These are phyloP conservation scores for Caenorhabditis sinica DNA, from an alignment of 2,888 invertebrate genomes.

Conservation along the genomic window DNA sequence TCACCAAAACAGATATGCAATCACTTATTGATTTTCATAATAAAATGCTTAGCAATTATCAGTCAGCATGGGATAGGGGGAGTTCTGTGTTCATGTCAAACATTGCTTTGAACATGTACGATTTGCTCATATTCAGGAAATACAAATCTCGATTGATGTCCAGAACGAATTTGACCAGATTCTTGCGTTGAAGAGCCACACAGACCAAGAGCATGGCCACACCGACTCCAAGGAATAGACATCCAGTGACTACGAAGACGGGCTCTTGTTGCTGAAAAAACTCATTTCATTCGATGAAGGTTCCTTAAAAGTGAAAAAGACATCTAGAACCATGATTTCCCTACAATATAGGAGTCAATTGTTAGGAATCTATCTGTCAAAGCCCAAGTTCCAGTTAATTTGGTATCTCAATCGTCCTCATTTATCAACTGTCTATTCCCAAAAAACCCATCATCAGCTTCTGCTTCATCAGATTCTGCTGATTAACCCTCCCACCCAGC, in stretches of 20 bases:
- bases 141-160: conserved; percentile 81
- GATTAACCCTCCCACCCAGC: conserved; percentile 8
- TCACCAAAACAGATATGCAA: conserved; percentile 37
- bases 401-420: neutral
- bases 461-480: neutral
- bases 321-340: neutral
- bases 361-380: too few species aligned
- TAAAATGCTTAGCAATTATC: neutral
- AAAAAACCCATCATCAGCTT: conserved; percentile 1
- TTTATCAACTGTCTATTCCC: neutral
- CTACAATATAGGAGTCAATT: too few species aligned
- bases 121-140: conserved; percentile 79
- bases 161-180: conserved; percentile 80
- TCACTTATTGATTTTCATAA: conserved; percentile 41
- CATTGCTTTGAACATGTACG: conserved; percentile 78
- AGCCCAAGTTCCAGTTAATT: neutral
- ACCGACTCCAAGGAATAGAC: conserved; percentile 78
- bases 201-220: conserved; percentile 80
- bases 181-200: conserved; percentile 81
- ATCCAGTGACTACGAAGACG: conserved; percentile 79
- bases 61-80: conserved; percentile 65
- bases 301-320: neutral
- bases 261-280: conserved; percentile 76
- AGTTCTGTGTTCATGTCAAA: conserved; percentile 74
- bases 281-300: too few species aligned